A percentile compares a stretch with the other conserved stretches of the same genome.
Evolutionary conservation across 2,797 vertebrate genomes (phyloP).

Genomic region (Enteromius unitaeniatus): DNA sequence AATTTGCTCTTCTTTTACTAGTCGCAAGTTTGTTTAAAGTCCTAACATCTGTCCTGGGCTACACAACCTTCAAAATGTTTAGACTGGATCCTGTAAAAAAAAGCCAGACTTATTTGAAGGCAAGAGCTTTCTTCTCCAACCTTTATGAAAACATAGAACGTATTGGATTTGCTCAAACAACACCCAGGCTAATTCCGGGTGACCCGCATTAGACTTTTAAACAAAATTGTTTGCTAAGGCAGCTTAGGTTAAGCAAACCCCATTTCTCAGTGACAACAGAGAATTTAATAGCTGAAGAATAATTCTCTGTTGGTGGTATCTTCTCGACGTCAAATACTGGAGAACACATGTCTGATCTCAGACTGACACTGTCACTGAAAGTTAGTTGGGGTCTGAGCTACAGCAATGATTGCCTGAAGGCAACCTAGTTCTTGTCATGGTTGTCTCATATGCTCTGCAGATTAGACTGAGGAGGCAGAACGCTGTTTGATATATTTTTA

Average conservation of each 20-base stretch:
- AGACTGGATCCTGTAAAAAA: neutral
- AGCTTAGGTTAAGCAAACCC: conserved; percentile 40
- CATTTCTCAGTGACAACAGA: conserved; percentile 9
- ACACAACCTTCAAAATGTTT: conserved; percentile 39
- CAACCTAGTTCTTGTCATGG: conserved; percentile 19
- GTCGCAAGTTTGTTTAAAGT: conserved; percentile 53
- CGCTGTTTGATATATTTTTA: conserved; percentile 38
- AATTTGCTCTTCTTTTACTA: conserved; percentile 55
- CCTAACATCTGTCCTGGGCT: conserved; percentile 31
- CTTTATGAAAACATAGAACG: conserved; percentile 37
- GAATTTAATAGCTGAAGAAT: conserved; percentile 4
- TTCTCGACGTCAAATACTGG: conserved; percentile 16
- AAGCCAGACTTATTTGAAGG: conserved; percentile 35
- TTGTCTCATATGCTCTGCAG: conserved; percentile 22
- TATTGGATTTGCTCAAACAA: conserved; percentile 43
- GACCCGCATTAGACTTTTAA: conserved; percentile 8
- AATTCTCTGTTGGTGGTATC: conserved; percentile 22
- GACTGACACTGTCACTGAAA: conserved; percentile 22
- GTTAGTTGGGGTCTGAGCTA: conserved; percentile 11
- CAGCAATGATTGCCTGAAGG: conserved; percentile 17
- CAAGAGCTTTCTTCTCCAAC: conserved; percentile 23
- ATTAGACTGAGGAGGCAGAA: conserved; percentile 28
- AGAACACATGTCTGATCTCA: conserved; percentile 28
- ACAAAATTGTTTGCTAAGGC: conserved; percentile 44
- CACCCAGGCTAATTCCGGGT: conserved; percentile 25